Percentiles rank a stretch among this genome's conserved stretches.
Conservation (phyloP, 1,140 invertebrate genomes). For the Drosophila micromelanica region DNA sequence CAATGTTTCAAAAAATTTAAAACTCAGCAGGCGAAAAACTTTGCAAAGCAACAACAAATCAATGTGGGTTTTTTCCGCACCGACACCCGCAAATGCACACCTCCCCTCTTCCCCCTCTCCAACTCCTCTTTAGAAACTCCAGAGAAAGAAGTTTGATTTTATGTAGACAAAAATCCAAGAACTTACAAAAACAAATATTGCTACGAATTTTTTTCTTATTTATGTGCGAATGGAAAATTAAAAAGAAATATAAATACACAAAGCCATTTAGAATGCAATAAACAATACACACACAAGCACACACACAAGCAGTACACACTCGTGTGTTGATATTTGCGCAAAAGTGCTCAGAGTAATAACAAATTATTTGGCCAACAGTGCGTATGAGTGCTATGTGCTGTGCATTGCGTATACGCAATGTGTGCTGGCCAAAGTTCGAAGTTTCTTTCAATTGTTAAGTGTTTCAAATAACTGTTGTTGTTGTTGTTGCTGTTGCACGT, state of each 20-base stretch:
- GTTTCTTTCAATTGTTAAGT: slow-evolving; percentile 19
- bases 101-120: too few species aligned
- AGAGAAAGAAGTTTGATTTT: not conserved
- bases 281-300: not conserved
- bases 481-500: too few species aligned
- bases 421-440: not conserved
- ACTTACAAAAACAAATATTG: not conserved
- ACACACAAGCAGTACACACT: not conserved
- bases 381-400: slow-evolving; percentile 4
- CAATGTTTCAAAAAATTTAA: not conserved
- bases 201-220: not conserved
- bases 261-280: not conserved
- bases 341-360: not conserved
- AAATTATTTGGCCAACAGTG: slow-evolving; percentile 8
- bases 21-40: not conserved
- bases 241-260: not conserved
- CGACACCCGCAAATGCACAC: not conserved
- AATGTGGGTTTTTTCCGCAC: not conserved
- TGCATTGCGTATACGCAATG: slow-evolving; percentile 12
- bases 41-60: slow-evolving; percentile 2
- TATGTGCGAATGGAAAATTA: not conserved
- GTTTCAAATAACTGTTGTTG: slow-evolving; percentile 1
- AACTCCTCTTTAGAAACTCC: not conserved
- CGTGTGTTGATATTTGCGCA: not conserved
- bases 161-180: not conserved